Evolutionary conservation across 1,140 invertebrate species (phyloP), one percentile per base, ranked within the genome.

Genomic region (Eciton burchellii): DNA sequence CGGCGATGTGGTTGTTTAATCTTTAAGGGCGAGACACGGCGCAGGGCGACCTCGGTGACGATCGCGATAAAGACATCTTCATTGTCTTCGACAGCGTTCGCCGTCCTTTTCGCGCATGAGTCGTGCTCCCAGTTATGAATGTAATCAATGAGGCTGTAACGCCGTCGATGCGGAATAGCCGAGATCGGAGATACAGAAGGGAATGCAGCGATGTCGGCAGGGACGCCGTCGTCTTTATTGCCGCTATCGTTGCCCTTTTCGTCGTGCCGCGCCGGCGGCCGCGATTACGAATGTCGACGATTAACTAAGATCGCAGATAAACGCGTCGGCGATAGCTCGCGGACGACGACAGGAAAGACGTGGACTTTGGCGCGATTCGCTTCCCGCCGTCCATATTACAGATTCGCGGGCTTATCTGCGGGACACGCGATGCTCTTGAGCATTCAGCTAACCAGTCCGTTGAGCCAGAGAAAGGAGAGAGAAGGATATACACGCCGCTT

Each of bases 301-400:
- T 91, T 91, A 91, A 90, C 88, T 62, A 85, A 89, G 88, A 89
- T 91, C 57, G 49, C 59, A 90, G 85, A 89, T 91, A 89, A 83
- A 84, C 83, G 49, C 49, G 35, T 59, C 43, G 35, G 19, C 9
- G 54, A 70, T 60, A 73, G 5, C 21, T 59, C 14, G 77, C 9
- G 14, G 24, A 84, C 81, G 74, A 87, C 82, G 52, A 82, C 57
- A 35, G 47, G 8, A 49, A 74, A 70, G 56, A 79, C 81, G 57
- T 68, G 66, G 29, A 81, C 81, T 89, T 83, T 26, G 35, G 65
- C 56, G 59, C 43, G 87, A 88, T 74, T 82, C 81, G 86, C 76
- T 90, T 83, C 81, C 87, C 88, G 88, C 90, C 88, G 86, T 87
- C 85, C 82, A 86, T 91, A 89, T 89, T 91, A 85, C 87, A 68